Percentiles rank a stretch among this genome's conserved stretches.
Evolutionary conservation across 2,113 vertebrate species (phyloP).

Genomic region (Nesospiza acunhae): DNA sequence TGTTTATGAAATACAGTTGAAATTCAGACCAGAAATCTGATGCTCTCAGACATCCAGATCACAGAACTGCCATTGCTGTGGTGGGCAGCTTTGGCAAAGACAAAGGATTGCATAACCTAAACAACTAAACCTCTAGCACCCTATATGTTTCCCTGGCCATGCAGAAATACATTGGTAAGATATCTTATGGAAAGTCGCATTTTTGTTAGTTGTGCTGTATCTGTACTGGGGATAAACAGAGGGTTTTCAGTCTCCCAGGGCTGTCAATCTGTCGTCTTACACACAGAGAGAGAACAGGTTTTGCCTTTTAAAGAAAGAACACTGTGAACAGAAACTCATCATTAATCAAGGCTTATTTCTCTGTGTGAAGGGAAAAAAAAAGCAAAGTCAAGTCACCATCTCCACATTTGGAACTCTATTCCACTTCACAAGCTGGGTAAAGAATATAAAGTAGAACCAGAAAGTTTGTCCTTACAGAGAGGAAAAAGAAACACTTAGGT

Average conservation of each 20-base stretch:
- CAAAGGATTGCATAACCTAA: not conserved
- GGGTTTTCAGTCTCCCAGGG: constrained; percentile 34
- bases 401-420: constrained; percentile 47
- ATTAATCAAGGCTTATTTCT: constrained; percentile 60
- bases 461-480: constrained; percentile 57
- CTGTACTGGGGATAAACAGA: constrained; percentile 45
- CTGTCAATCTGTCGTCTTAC: constrained; percentile 62
- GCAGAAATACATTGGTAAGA: not conserved
- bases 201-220: not conserved
- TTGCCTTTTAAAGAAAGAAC: constrained; percentile 61
- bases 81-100: not conserved
- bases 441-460: constrained; percentile 41
- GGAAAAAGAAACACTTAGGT: constrained; percentile 43
- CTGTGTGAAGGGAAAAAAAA: not conserved
- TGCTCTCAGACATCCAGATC: not conserved
- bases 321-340: constrained; percentile 52
- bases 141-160: not conserved
- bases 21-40: not conserved
- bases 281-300: constrained; percentile 20
- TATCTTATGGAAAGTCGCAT: not conserved
- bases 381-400: constrained; percentile 20
- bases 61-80: not conserved
- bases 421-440: constrained; percentile 43
- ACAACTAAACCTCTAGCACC: not conserved
- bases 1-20: not conserved